Percentiles rank a stretch among this genome's conserved stretches.
Evolutionary conservation across 2,113 vertebrate genomes (phyloP).

Genomic region (Eonycteris spelaea): DNA sequence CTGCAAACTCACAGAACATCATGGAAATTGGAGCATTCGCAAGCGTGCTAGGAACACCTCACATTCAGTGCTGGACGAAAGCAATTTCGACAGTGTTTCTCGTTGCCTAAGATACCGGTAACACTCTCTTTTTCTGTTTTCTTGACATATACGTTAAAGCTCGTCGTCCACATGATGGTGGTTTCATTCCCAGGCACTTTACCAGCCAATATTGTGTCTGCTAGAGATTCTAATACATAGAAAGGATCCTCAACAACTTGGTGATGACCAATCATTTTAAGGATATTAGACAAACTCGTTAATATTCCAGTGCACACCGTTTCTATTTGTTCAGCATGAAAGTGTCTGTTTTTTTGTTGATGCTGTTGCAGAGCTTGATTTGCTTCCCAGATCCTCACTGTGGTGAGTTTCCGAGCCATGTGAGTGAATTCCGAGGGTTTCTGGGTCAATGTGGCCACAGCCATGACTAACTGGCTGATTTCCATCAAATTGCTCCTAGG

Average conservation of each 20-base stretch:
- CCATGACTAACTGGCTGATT: slow-evolving; percentile 74
- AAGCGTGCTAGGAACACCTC: rapidly evolving
- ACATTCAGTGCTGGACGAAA: slow-evolving; percentile 57
- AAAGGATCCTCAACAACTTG: slow-evolving; percentile 28
- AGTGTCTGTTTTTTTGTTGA: not conserved
- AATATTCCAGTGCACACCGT: slow-evolving; percentile 76
- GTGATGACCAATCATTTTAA: slow-evolving; percentile 7
- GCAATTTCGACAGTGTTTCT: slow-evolving; percentile 56
- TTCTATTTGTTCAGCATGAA: slow-evolving; percentile 72
- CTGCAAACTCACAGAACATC: slow-evolving; percentile 77
- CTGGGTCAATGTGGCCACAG: slow-evolving; percentile 72
- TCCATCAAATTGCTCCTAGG: slow-evolving; percentile 33
- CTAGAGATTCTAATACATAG: slow-evolving; percentile 60
- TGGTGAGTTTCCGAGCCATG: not conserved
- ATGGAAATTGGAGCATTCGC: slow-evolving; percentile 49
- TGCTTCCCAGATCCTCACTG: slow-evolving; percentile 61
- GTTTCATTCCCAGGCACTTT: slow-evolving; percentile 77
- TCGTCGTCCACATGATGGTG: slow-evolving; percentile 63
- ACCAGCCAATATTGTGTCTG: slow-evolving; percentile 59
- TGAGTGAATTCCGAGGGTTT: slow-evolving; percentile 25
- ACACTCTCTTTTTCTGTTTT: slow-evolving; percentile 67
- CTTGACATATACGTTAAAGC: slow-evolving; percentile 75
- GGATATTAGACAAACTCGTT: slow-evolving; percentile 72
- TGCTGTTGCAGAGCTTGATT: slow-evolving; percentile 16
- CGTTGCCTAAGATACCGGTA: not conserved